These are phyloP conservation scores for Coenonympha glycerion DNA, from an alignment of 2,888 invertebrate species.

Conservation along the genomic window DNA sequence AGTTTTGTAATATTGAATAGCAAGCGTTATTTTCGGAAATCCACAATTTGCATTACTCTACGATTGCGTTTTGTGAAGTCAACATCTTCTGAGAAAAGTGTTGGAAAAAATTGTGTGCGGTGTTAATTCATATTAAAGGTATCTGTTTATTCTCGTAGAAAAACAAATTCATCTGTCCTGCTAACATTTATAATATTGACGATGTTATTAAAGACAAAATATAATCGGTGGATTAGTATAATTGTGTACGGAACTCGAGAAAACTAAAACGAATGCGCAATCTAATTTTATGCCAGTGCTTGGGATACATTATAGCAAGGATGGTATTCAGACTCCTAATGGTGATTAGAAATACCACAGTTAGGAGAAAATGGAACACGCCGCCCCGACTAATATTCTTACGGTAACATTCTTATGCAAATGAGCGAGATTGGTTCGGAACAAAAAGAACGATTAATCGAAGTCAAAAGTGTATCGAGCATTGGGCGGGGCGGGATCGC, in stretches of 20 bases:
- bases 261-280: not conserved
- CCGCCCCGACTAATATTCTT: conserved; percentile 26
- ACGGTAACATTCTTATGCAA: conserved; percentile 59
- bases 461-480: conserved; percentile 63
- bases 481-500: conserved; percentile 48
- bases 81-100: no score
- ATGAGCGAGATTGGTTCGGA: conserved; percentile 54
- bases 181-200: no score
- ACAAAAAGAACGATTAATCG: conserved; percentile 65
- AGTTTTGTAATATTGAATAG: no score
- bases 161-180: no score
- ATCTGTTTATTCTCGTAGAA: no score
- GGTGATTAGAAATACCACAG: conserved; percentile 15
- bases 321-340: conserved; percentile 16
- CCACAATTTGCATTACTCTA: no score
- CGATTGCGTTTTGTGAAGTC: no score
- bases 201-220: no score
- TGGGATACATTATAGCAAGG: not conserved
- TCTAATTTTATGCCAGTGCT: not conserved
- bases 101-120: no score
- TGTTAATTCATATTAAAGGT: no score
- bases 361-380: conserved; percentile 26
- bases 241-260: not conserved
- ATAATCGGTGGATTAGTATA: not conserved
- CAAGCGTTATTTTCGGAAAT: no score